These are phyloP conservation scores for Neoniphon sammara DNA, from an alignment of 2,797 vertebrate genomes.

Conservation along the genomic window DNA sequence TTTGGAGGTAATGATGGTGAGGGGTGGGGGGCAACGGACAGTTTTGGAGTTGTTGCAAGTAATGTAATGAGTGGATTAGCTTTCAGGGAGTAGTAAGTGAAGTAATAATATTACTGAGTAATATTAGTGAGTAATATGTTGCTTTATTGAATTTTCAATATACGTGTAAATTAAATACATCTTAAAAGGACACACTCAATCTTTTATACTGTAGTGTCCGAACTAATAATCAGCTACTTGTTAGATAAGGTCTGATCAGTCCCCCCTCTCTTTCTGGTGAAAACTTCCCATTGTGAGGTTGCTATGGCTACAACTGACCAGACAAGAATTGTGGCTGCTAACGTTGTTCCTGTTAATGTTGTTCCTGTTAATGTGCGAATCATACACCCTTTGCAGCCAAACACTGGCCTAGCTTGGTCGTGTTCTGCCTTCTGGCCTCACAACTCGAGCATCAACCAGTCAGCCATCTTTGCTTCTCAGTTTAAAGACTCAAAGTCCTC, in stretches of 20 bases:
- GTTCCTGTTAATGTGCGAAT: slow-evolving; percentile 65
- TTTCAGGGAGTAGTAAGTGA: too few relatives aligned
- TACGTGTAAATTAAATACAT: not conserved
- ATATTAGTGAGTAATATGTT: too few relatives aligned
- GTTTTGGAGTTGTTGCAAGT: too few relatives aligned
- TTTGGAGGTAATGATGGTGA: too few relatives aligned
- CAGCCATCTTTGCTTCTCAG: slow-evolving; percentile 39
- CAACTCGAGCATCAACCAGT: slow-evolving; percentile 21
- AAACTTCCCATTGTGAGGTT: slow-evolving; percentile 26
- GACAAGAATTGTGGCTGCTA: slow-evolving; percentile 35
- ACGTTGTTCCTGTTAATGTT: slow-evolving; percentile 53
- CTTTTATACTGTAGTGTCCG: not conserved
- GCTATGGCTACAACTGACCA: slow-evolving; percentile 23
- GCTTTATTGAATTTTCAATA: too few relatives aligned
- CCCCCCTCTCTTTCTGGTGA: slow-evolving; percentile 1
- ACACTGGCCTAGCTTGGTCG: slow-evolving; percentile 3
- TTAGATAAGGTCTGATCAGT: not conserved
- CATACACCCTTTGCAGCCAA: slow-evolving; percentile 49
- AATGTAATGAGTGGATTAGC: too few relatives aligned
- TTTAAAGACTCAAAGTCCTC: slow-evolving; percentile 14
- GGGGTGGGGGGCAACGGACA: too few relatives aligned
- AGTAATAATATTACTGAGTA: too few relatives aligned
- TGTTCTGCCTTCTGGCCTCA: slow-evolving; percentile 55
- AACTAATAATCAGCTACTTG: not conserved
- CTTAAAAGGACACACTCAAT: not conserved